Conservation (phyloP, 92 coral and sea anemone species). For the Porites evermanni region DNA sequence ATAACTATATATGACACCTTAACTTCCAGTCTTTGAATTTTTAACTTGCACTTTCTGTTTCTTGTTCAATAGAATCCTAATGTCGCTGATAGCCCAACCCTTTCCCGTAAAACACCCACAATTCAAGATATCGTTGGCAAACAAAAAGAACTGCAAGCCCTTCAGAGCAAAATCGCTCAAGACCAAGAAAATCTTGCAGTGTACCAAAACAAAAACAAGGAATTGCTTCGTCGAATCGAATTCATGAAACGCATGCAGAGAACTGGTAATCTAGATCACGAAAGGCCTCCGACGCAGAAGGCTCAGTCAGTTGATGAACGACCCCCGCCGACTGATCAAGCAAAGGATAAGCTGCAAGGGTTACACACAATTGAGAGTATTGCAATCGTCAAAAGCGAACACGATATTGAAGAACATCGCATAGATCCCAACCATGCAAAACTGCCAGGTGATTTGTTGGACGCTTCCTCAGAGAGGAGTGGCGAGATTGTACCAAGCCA, state of each 20-base stretch:
- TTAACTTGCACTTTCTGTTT: no score
- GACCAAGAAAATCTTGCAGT: constrained; percentile 21
- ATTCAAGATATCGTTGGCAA: constrained; percentile 10
- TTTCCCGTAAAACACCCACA: background rate
- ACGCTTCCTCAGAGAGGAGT: background rate
- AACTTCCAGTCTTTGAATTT: background rate
- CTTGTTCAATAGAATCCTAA: background rate
- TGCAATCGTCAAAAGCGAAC: constrained; percentile 1
- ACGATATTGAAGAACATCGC: background rate
- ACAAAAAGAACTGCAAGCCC: constrained; percentile 17
- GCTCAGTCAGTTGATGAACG: background rate
- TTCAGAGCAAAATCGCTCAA: constrained; percentile 13
- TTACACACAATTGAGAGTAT: constrained; percentile 32
- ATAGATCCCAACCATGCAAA: background rate
- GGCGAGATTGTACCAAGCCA: background rate
- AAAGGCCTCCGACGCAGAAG: background rate
- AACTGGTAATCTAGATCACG: background rate
- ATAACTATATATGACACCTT: background rate
- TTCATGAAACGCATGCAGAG: constrained; percentile 25
- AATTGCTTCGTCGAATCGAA: constrained; percentile 32
- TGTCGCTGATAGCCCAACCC: background rate
- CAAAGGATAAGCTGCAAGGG: constrained; percentile 29
- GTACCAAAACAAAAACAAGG: background rate
- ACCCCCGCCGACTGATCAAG: background rate
- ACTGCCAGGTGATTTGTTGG: background rate